These are phyloP conservation scores for Drosophila subobscura DNA, from an alignment of 1,140 invertebrate species.

Conservation along the genomic window DNA sequence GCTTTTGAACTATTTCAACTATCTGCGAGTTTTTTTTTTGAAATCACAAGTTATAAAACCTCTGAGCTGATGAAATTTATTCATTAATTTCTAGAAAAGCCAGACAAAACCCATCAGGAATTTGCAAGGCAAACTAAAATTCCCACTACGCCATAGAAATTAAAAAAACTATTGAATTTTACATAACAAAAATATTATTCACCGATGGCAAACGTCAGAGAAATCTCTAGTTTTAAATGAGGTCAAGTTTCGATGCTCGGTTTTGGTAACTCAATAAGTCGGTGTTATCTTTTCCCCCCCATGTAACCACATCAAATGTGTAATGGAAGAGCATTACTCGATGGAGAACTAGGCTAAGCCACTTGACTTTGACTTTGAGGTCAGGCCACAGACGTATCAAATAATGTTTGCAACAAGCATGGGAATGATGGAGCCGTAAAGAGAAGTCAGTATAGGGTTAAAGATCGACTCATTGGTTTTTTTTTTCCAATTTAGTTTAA, in stretches of 20 bases:
- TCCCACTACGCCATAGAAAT: not conserved
- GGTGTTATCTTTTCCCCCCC: constrained; percentile 42
- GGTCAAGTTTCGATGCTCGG: constrained; percentile 38
- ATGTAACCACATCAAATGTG: constrained; percentile 35
- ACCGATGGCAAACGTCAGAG: constrained; percentile 29
- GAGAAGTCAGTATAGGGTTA: constrained; percentile 14
- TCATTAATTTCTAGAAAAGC: constrained; percentile 16
- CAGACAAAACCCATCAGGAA: constrained; percentile 27
- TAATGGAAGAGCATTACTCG: constrained; percentile 20
- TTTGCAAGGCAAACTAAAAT: not conserved
- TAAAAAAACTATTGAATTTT: not conserved
- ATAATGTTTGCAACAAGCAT: constrained; percentile 5
- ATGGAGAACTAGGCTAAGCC: constrained; percentile 49
- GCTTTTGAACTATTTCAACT: constrained; percentile 42
- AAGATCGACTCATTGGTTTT: too few relatives aligned
- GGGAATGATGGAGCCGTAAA: not conserved
- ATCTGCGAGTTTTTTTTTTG: not conserved
- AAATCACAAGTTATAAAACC: constrained; percentile 1
- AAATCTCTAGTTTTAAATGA: constrained; percentile 7
- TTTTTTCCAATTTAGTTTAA: not conserved
- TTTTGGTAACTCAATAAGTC: constrained; percentile 38
- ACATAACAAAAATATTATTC: constrained; percentile 1
- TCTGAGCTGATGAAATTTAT: constrained; percentile 37
- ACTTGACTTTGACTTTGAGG: constrained; percentile 68
- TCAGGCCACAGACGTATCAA: constrained; percentile 18